Evolutionary conservation across 2,797 vertebrate genomes (phyloP).

Genomic region (Momotus momota): DNA sequence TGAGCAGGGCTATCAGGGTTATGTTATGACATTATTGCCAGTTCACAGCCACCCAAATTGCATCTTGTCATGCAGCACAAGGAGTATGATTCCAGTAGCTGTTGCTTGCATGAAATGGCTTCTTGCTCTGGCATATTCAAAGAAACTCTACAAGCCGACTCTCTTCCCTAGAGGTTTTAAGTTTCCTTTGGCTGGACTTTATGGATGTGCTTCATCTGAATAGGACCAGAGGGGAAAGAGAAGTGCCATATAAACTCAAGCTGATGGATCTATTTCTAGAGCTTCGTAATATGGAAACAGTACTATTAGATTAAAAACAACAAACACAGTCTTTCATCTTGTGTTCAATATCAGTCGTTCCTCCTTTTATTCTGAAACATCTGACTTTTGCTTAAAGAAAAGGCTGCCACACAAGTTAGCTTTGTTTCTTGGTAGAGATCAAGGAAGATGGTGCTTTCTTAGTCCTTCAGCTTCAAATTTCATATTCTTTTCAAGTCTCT

Average conservation of each 20-base stretch:
- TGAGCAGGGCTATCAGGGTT: not conserved
- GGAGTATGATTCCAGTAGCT: not conserved
- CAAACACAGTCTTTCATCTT: not conserved
- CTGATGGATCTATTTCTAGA: constrained; percentile 42
- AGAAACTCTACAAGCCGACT: not conserved
- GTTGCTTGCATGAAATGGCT: not conserved
- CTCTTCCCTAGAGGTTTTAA: not conserved
- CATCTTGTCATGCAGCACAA: not conserved
- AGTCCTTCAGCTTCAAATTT: not conserved
- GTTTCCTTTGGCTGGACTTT: constrained; percentile 22
- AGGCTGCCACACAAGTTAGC: not conserved
- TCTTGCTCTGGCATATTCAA: not conserved
- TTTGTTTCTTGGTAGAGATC: not conserved
- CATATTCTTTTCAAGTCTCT: not conserved
- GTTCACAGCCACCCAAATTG: not conserved
- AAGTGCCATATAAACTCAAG: not conserved
- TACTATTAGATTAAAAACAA: constrained; percentile 47
- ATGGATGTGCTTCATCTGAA: constrained; percentile 25
- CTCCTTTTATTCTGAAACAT: not conserved
- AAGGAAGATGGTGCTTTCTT: not conserved
- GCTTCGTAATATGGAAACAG: not conserved
- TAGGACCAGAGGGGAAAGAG: not conserved
- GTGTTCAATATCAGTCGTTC: not conserved
- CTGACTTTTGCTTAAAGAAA: not conserved
- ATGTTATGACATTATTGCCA: not conserved